Conservation (phyloP, 2,797 vertebrate species). For the Carcharodon carcharias region DNA sequence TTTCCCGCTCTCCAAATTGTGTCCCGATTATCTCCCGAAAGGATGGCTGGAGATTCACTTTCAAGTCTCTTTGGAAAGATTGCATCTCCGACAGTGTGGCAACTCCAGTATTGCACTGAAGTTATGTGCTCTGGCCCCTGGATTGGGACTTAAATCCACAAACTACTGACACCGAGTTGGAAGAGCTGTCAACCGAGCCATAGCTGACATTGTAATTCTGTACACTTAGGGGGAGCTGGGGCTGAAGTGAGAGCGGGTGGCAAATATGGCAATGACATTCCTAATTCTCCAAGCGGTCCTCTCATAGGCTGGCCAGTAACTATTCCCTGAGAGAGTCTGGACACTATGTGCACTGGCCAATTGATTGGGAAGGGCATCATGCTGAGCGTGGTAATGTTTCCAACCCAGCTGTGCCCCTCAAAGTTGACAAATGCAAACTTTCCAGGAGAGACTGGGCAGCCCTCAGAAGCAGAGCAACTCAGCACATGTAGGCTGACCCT, state of each 20-base stretch:
- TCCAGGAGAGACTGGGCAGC: not conserved
- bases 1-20: not conserved
- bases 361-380: not conserved
- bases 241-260: not conserved
- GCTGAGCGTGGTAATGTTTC: not conserved
- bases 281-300: not conserved
- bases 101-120: not conserved
- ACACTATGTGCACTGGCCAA: too few relatives aligned
- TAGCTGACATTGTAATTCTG: not conserved
- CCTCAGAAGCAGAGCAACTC: not conserved
- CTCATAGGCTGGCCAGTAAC: not conserved
- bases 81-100: not conserved
- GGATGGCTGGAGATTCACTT: not conserved
- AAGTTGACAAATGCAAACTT: not conserved
- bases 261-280: not conserved
- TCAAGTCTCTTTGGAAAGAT: not conserved
- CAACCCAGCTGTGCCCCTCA: not conserved
- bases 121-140: not conserved
- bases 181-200: not conserved
- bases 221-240: not conserved
- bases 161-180: not conserved
- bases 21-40: not conserved
- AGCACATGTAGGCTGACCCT: too few relatives aligned
- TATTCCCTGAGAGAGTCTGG: not conserved
- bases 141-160: not conserved